Base-by-base conservation (phyloP, 2,113 vertebrate genomes). In the Lagopus leucura region DNA sequence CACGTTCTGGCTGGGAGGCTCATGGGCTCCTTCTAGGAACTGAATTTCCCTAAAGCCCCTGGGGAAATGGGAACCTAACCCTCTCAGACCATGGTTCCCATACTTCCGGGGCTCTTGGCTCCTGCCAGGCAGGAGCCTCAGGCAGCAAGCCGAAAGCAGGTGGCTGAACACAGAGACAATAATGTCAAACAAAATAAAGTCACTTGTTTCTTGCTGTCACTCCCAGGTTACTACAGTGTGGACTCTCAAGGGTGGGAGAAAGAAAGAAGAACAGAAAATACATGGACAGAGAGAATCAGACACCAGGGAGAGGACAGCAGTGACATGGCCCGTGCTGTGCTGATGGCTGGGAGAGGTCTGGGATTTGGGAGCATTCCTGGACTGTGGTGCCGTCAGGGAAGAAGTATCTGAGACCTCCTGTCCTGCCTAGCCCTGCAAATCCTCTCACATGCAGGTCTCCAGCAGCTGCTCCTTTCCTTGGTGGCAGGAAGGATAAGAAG, bases 221-320 rank as follows among this genome's bases (percentile, higher is more conserved):
- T 94, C 88, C 38, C 38, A 52, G 48, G 47, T n/a, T 77, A 70
- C 73, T 64, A 88, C 64, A 24, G 69, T 65, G 83, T 71, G 81
- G 93, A 78, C 76, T 93, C 65, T 69, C 82, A 40, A 80, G 87
- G 82, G 92, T 40, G 64, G 72, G 82, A 94, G 80, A 24, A 86
- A 86, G 43, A 54, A 77, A 94, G 63, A 82, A 36, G 54, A 88
- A 83, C 34, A 86, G 19, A 43, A 60, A 65, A 27, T 10, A 48
- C 0, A 0, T 22, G 72, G 66, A 66, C 48, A 82, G 79, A 80
- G 90, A 86, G 69, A 85, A 85, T 20, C 52, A 66, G 66, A 65
- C 43, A 60, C 22, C 42, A 20, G 60, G 80, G 32, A 70, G 55
- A 77, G 0, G 0, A 2, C 64, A 86, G 86, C 38, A 60, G 28